Evolutionary conservation across 2,797 vertebrate species (phyloP).

Genomic region (Aldrovandia affinis): DNA sequence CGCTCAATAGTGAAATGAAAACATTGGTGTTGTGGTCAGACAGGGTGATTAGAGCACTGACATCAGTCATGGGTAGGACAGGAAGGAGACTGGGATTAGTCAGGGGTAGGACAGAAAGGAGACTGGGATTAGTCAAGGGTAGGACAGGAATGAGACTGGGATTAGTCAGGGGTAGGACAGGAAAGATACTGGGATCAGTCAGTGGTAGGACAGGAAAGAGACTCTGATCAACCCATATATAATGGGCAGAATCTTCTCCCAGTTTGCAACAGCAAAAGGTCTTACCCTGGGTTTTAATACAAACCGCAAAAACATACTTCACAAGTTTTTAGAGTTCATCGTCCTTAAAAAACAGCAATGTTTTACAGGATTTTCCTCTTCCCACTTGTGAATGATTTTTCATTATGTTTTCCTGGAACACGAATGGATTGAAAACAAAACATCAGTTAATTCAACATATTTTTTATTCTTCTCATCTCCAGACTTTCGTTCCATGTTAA

Average conservation of each 20-base stretch:
- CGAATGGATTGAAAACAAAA: neutral
- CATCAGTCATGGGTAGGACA: no score
- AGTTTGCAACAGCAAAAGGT: neutral
- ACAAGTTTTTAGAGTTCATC: neutral
- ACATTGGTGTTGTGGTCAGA: constrained; percentile 29
- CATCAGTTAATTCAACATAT: neutral
- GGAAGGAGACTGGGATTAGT: no score
- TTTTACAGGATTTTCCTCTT: neutral
- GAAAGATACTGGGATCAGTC: neutral
- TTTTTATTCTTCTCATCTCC: neutral
- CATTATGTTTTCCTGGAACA: neutral
- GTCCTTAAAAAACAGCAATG: neutral
- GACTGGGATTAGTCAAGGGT: no score
- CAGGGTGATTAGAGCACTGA: constrained; percentile 38
- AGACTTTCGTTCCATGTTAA: neutral
- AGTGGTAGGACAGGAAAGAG: constrained; percentile 30
- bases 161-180: constrained; percentile 34
- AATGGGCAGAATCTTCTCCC: neutral
- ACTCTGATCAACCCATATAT: neutral
- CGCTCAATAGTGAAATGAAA: neutral
- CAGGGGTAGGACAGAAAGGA: constrained; percentile 30
- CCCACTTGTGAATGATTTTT: neutral
- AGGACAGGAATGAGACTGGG: constrained; percentile 29
- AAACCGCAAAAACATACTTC: neutral
- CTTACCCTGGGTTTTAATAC: neutral